These are phyloP conservation scores for Albula glossodonta DNA, from an alignment of 2,113 vertebrate species.

Conservation along the genomic window DNA sequence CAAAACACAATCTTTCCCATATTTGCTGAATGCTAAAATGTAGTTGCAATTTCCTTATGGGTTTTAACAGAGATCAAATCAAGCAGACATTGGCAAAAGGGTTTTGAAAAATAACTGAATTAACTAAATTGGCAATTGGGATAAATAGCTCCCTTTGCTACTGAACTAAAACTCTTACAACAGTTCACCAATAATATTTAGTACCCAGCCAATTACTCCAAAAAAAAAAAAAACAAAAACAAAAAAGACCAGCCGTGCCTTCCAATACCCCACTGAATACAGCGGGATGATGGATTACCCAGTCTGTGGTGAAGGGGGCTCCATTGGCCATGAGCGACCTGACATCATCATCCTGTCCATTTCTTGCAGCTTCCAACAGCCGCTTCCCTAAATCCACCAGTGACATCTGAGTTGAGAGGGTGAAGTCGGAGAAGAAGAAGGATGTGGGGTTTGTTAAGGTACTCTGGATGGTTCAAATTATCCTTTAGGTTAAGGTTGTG, in stretches of 20 bases:
- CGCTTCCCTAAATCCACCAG: slow-evolving; percentile 74
- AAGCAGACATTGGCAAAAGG: too few relatives aligned
- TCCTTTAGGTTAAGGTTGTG: neutral
- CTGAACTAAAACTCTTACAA: neutral
- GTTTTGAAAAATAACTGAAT: too few relatives aligned
- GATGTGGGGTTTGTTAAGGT: neutral
- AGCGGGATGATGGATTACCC: slow-evolving; percentile 55
- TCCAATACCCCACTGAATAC: neutral
- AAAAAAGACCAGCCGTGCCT: neutral
- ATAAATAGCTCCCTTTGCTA: neutral
- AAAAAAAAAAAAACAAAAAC: neutral
- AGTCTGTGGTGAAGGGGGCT: slow-evolving; percentile 77
- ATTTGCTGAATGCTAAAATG: neutral
- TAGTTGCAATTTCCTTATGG: neutral
- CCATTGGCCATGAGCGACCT: slow-evolving; percentile 74
- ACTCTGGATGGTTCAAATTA: neutral
- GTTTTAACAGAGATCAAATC: too few relatives aligned
- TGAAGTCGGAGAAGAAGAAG: neutral
- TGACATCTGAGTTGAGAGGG: slow-evolving; percentile 72
- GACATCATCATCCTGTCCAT: slow-evolving; percentile 76
- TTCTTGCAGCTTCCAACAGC: slow-evolving; percentile 74
- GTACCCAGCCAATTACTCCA: neutral
- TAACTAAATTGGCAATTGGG: too few relatives aligned
- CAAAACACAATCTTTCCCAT: neutral
- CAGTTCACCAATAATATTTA: neutral